A percentile compares a stretch with the other conserved stretches of the same genome.
These are phyloP conservation scores for Andricus grossulariae DNA, from an alignment of 1,140 invertebrate species.

Conservation along the genomic window DNA sequence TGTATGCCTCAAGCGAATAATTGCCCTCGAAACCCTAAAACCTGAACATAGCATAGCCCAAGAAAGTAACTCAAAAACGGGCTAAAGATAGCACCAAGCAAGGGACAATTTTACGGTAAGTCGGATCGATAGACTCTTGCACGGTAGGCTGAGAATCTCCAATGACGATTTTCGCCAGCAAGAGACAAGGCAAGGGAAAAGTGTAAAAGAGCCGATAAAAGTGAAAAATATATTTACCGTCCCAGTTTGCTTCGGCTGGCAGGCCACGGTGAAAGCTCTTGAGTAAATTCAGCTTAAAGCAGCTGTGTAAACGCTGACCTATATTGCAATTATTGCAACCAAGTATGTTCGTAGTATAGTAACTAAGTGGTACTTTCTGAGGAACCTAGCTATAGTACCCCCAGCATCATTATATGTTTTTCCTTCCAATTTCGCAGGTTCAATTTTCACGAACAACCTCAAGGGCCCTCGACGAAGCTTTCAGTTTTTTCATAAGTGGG, in stretches of 20 bases:
- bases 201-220: conserved; percentile 48
- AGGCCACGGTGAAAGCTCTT: conserved; percentile 68
- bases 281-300: conserved; percentile 74
- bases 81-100: not conserved
- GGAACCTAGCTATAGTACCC: not conserved
- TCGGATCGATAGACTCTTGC: not conserved
- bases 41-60: not conserved
- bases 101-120: not conserved
- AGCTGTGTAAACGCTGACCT: conserved; percentile 75
- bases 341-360: conserved; percentile 35
- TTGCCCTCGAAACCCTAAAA: not conserved
- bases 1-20: not conserved
- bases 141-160: conserved; percentile 26
- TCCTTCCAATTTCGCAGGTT: not conserved
- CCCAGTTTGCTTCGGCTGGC: conserved; percentile 69
- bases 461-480: not conserved
- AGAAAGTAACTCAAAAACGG: not conserved
- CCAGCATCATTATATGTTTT: not conserved
- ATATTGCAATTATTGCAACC: conserved; percentile 70
- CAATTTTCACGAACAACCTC: not conserved
- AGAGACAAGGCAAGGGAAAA: conserved; percentile 45
- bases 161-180: conserved; percentile 47
- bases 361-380: not conserved
- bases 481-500: too few relatives aligned
- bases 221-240: conserved; percentile 73